Evolutionary conservation across 2,113 vertebrate genomes (phyloP), one percentile per base, ranked within the genome.

Genomic region (Lates calcarifer): DNA sequence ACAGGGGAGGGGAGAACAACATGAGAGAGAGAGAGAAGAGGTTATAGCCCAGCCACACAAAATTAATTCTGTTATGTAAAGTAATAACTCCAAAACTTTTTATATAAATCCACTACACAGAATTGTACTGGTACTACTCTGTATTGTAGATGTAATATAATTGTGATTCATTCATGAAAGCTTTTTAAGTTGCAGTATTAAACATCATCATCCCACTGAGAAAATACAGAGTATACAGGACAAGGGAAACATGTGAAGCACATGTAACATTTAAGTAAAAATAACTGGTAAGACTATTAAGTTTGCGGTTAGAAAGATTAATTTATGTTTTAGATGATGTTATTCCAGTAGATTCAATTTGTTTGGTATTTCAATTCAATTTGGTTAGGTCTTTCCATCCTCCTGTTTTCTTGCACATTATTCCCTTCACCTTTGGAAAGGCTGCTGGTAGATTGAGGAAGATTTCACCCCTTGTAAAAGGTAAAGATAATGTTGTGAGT

Each of bases 31-130:
- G 33, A 15, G 14, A 61, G 31, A 31, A 33, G 11, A 39, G 11
- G n/a, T 56, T 35, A 65, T 26, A 47, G 56, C 39, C 5, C 9
- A 24, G 57, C 24, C 53, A n/a, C 17, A 63, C 12, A 45, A 26
- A 51, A 77, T 69, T n/a, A 49, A 73, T 47, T 60, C 28, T 47
- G 4, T 47, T 31, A 55, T 62, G 65, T 28, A 71, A 71, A 58
- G 75, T 14, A 22, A 78, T 58, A 15, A 70, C 37, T 58, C 18
- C 20, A 15, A 56, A 56, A 33, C 15, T 28, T 41, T 76, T 49
- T 24, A 7, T 4, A 57, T 5, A 51, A 53, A 53, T 14, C 49
- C 17, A 66, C 43, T 13, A 31, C 18, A 43, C 6, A 11, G 18
- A 35, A 29, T 66, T 79, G 24, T 45, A n/a, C 15, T 0, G 6